Base-by-base conservation (phyloP, 2,888 invertebrate species). In the Gastrophysa polygoni region DNA sequence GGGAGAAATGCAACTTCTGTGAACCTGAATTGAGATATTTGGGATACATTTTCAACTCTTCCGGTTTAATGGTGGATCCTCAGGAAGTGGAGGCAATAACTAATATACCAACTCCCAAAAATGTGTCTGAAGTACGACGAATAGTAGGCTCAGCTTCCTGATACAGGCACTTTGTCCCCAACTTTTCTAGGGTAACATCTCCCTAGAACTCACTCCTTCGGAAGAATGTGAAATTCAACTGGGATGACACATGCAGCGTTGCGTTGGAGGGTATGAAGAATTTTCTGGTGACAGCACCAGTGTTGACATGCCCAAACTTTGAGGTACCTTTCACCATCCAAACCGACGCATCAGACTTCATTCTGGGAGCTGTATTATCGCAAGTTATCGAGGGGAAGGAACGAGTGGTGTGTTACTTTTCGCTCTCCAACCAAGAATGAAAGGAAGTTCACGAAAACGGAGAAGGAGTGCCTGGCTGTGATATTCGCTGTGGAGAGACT, bases 251-350 rank as follows among this genome's bases (percentile, higher is more conserved):
- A 10, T 24, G 24, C 7, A 7, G 7, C 3, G 24, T 5, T 7
- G 24, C 68, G 8, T 67, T 71, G 46, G 32, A 32, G 57, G 7
- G 63, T 50, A n/a, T 64, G 7, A 64, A 64, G 29, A 14, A 60
- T 6, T 32, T 18, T 24, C 28, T 64, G 21, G 52, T 57, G 5
- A 47, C 61, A 0, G 60, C 69, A 0, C 70, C 69, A 2, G 50
- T 70, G 5, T 24, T 71, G 7, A 29, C 63, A 4, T 70, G 64
- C 47, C 67, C 69, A 5, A 56, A 70, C 54, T 59, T 56, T 24
- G 20, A 28, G 8, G 17, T 47, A 18, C 59, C 59, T 2, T 69
- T 70, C 51, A 38, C 38, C 1, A 14, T 70, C 2, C 68, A 70
- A 14, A 64, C 61, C 0, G 71, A 65, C 68, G 57, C 57, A 2